Percentiles rank a stretch among this genome's conserved stretches.
phyloP scores from a whole-genome alignment of 1,140 invertebrate genomes.

The Sinonovacula constricta region DNA sequence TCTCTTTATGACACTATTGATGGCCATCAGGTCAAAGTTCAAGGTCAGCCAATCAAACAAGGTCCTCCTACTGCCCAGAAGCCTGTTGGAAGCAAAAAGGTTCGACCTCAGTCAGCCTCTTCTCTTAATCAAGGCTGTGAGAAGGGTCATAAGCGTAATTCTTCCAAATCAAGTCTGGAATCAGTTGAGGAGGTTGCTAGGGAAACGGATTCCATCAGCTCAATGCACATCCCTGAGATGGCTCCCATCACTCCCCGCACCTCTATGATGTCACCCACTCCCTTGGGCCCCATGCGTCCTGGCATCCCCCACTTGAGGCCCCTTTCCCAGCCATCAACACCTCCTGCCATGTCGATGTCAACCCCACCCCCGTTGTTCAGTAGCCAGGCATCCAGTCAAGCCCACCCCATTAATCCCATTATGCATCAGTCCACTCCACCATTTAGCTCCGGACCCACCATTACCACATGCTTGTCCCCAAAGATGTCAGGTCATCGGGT shows the following conservation, averaged over 20 bases:
- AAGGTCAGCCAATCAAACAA: slow-evolving; percentile 12
- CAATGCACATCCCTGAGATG: slow-evolving; percentile 7
- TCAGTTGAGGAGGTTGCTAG: slow-evolving; percentile 38
- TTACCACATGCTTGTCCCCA: slow-evolving; percentile 27
- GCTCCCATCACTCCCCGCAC: neutral
- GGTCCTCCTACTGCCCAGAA: slow-evolving; percentile 44
- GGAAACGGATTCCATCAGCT: neutral
- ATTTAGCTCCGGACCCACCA: neutral
- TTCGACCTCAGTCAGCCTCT: neutral
- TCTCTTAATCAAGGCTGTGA: slow-evolving; percentile 6
- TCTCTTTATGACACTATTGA: neutral
- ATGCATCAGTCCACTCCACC: neutral
- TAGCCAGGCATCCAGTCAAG: neutral
- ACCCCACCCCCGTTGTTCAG: neutral
- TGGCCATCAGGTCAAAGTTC: slow-evolving; percentile 3
- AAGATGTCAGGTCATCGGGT: slow-evolving; percentile 23
- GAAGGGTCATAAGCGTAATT: slow-evolving; percentile 42
- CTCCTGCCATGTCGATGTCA: slow-evolving; percentile 17
- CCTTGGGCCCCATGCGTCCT: neutral
- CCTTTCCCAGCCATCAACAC: slow-evolving; percentile 7
- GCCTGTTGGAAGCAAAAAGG: slow-evolving; percentile 31
- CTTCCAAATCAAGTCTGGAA: slow-evolving; percentile 45
- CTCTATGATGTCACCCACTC: neutral
- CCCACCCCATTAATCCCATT: neutral
- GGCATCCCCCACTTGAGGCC: slow-evolving; percentile 9